phyloP scores from a whole-genome alignment of 1,140 invertebrate species.

The Drosophila tsacasi region DNA sequence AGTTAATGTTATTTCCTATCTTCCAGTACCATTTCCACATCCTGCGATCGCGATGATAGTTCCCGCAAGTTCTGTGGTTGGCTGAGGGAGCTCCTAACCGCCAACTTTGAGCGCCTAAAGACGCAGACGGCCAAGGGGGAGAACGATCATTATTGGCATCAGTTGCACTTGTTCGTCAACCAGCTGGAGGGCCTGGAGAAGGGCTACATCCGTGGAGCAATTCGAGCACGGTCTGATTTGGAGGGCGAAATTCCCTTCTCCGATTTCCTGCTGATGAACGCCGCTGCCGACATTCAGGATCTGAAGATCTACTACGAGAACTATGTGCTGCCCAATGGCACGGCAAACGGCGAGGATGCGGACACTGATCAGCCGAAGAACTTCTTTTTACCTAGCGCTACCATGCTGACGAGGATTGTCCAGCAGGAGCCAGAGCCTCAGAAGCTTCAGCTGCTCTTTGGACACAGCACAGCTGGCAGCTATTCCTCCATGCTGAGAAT shows the following conservation, averaged over 20 bases:
- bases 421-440: conserved; percentile 50
- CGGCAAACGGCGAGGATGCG: conserved; percentile 20
- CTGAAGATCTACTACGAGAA: conserved; percentile 84
- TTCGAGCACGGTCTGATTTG: conserved; percentile 87
- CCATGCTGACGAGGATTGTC: conserved; percentile 76
- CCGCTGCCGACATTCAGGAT: conserved; percentile 92
- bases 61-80: conserved; percentile 78
- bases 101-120: conserved; percentile 89
- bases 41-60: conserved; percentile 88
- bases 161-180: conserved; percentile 89
- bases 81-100: conserved; percentile 68
- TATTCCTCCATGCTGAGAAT: conserved; percentile 95
- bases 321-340: conserved; percentile 67
- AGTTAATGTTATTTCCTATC: background rate
- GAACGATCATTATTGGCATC: conserved; percentile 87
- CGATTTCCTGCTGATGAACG: conserved; percentile 91
- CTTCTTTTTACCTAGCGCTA: conserved; percentile 79
- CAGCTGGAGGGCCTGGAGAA: conserved; percentile 90
- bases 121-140: conserved; percentile 89
- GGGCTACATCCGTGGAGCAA: conserved; percentile 89
- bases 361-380: conserved; percentile 57
- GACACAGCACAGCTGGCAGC: conserved; percentile 87
- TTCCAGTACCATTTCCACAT: conserved; percentile 88
- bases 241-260: conserved; percentile 87
- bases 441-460: conserved; percentile 78